Conservation (phyloP, 2,113 vertebrate genomes). For the Ibidorhyncha struthersii region DNA sequence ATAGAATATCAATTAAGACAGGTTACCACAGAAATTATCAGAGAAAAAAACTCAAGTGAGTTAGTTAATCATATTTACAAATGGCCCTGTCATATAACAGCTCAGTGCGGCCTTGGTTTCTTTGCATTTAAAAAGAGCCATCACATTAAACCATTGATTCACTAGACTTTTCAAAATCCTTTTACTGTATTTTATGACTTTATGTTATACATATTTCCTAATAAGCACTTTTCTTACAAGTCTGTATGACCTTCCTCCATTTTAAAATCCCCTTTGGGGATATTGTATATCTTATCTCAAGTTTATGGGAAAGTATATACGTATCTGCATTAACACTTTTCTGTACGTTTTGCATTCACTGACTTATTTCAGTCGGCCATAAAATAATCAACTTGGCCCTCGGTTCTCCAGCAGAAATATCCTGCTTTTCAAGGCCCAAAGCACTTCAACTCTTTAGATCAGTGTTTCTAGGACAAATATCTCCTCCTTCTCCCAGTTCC, state of each 20-base stretch:
- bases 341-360: not conserved
- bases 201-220: not conserved
- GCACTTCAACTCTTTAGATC: not conserved
- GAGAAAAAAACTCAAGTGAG: not conserved
- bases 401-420: not conserved
- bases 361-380: not conserved
- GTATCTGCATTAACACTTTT: not conserved
- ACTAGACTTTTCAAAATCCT: not conserved
- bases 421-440: not conserved
- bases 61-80: conserved; percentile 38
- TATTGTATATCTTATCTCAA: not conserved
- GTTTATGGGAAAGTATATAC: not conserved
- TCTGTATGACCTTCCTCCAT: not conserved
- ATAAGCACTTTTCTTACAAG: not conserved
- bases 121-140: not conserved
- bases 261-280: not conserved
- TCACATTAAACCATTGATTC: not conserved
- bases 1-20: not conserved
- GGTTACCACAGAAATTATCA: not conserved
- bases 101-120: not conserved
- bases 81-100: not conserved
- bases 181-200: not conserved
- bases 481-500: not conserved
- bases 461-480: not conserved
- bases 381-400: not conserved